These are phyloP conservation scores for Mastigias papua DNA, from an alignment of 30 jellyfish, hydroid and myxozoan genomes.

Conservation along the genomic window DNA sequence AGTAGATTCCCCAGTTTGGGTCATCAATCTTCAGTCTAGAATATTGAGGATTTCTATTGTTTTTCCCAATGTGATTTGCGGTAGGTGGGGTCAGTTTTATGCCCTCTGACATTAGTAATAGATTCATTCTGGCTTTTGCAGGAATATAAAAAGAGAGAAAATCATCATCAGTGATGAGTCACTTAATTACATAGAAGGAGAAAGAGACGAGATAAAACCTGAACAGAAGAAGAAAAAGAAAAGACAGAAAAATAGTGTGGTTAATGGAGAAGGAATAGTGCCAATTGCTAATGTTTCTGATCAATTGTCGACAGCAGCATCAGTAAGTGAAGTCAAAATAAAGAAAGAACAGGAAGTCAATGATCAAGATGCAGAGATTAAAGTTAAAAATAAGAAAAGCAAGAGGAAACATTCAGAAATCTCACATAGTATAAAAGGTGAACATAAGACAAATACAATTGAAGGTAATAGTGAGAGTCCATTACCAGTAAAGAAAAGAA, in stretches of 20 bases:
- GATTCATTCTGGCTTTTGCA: background rate
- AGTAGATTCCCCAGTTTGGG: too few species aligned
- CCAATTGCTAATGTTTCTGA: background rate
- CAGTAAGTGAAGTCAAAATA: background rate
- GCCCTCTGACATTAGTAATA: too few species aligned
- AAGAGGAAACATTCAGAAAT: conserved; percentile 42
- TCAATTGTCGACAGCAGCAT: background rate
- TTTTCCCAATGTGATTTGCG: too few species aligned
- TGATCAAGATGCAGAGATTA: background rate
- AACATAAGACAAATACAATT: background rate
- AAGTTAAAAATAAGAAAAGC: conserved; percentile 6
- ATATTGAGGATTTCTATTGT: too few species aligned
- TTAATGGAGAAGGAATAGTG: background rate
- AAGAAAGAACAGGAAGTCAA: background rate
- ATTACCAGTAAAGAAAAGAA: conserved; percentile 20
- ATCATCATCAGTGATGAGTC: background rate
- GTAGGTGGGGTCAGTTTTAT: too few species aligned
- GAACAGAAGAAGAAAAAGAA: background rate
- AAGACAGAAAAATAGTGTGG: background rate
- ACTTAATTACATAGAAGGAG: background rate
- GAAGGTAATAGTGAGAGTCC: background rate
- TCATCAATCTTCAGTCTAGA: too few species aligned
- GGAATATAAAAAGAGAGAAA: background rate
- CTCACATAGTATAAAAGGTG: conserved; percentile 5
- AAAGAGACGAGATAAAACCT: background rate